Base-by-base conservation (phyloP, 2,797 vertebrate species). In the Fistularia tabacaria region DNA sequence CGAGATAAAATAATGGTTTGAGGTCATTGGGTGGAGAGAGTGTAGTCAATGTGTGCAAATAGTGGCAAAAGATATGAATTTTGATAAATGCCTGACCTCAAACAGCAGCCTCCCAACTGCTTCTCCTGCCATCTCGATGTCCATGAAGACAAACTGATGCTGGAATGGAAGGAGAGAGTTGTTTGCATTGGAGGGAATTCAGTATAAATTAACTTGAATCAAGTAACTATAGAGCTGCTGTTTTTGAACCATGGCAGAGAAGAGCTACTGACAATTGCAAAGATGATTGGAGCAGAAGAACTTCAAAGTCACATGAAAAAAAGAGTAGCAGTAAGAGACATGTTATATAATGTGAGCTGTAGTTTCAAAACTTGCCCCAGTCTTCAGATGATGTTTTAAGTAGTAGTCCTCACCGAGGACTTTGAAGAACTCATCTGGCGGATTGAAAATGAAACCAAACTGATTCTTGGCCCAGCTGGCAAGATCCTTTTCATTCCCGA, bases 121-220 rank as follows among this genome's bases (percentile, higher is more conserved):
- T 61, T 88, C 75, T 40, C 82, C 85, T 52, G 75, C 82, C 63
- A 93, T 86, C 63, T 87, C 71, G 72, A 96, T 76, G 15, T 95
- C 92, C 86, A 97, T 86, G 83, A 88, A 96, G 55, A 94, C 93
- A 87, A 95, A 95, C 14, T 68, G 53, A 46, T 95, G 94, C 95
- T 97, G 73, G 61, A 84, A 69, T 79, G 37, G 36, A 70, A 36
- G 66, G 9, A 62, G 3, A 60, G 43, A 3, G 14, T 46, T 8
- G 13, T 47, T 47, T 25, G 14, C 9, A 6, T 8, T 47, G 46
- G 15, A n/a, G 25, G 25, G 25, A 25, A 40, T 3, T 40, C 39
- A 40, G 39, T 40, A 8, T 40, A 40, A 40, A 40, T 40, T 40
- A 40, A 8, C 39, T 25, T 25, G 25, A 25, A 25, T 25, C 25